Percentiles rank a stretch among this genome's conserved stretches.
These are phyloP conservation scores for Okamejei kenojei DNA, from an alignment of 2,797 vertebrate genomes.

Conservation along the genomic window DNA sequence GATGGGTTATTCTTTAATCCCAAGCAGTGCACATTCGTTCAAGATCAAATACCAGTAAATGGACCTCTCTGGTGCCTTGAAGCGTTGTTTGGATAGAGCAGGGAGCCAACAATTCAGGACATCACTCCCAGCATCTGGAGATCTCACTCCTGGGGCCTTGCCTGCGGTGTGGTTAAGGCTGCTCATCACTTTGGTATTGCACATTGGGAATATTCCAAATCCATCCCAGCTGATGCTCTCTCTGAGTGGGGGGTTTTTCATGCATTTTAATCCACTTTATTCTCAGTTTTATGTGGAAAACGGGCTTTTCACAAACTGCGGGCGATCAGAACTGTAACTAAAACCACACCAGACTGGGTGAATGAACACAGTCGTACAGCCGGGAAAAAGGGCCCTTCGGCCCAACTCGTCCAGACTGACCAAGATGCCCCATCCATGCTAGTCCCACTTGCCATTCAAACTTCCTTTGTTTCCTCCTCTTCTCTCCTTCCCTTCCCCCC, in stretches of 20 bases:
- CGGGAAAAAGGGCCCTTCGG: no score
- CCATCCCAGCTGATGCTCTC: neutral
- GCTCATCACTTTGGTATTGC: neutral
- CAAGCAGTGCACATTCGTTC: neutral
- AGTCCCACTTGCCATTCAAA: no score
- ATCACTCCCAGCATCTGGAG: neutral
- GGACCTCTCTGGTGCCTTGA: neutral
- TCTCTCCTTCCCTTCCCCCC: no score
- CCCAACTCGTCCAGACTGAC: no score
- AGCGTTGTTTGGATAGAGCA: neutral
- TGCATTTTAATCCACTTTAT: neutral
- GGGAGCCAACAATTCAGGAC: neutral
- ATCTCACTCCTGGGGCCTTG: neutral
- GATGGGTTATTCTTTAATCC: neutral
- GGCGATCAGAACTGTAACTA: neutral
- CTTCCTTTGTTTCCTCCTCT: no score
- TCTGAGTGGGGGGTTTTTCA: neutral
- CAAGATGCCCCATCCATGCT: no score
- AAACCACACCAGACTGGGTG: neutral
- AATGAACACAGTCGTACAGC: neutral
- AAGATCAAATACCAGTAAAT: neutral
- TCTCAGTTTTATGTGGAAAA: neutral
- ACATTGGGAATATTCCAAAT: neutral
- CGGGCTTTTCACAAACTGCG: neutral
- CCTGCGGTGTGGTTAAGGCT: neutral